Base-by-base conservation (phyloP, 2,888 invertebrate genomes). In the Eupithecia insigniata region DNA sequence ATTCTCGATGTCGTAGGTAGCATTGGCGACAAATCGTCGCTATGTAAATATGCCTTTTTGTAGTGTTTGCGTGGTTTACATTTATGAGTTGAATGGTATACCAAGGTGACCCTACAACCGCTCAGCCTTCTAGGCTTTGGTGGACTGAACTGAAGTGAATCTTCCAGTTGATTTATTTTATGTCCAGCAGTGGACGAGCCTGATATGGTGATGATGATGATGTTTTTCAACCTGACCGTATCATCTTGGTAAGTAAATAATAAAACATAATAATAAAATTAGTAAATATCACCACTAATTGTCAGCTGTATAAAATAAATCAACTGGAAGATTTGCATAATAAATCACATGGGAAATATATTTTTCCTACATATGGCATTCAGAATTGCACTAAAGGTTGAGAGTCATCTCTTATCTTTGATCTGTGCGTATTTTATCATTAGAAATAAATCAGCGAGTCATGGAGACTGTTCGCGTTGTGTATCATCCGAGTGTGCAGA, bases 1-100 rank as follows among this genome's bases (percentile, higher is more conserved):
- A 79, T 80, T 87, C 87, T 85, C 84, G 79, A 80, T 87, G 87
- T 85, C 84, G 79, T 81, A 83, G 82, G 80, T 80, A 68, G 66
- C 62, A 61, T 62, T 62, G 67, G 28, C 26, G 68, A 18, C 75
- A 67, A 64, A 36, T 64, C 10, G 22, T 64, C 64, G 16, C 36
- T 64, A 64, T 12, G 64, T 16, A 64, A 64, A 64, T 64, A 36
- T 62, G 34, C 51, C 58, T 60, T 60, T 60, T 30, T 28, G 60
- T 60, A 30, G 6, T 18, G 18, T 60, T 55, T 55, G 26, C 55
- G 12, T 26, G 12, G 60, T 60, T 60, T 18, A 60, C 30, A 30
- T 60, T 30, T 30, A 60, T 30, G 30, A 30, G 60, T 16, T 60
- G 18, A 60, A 60, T 60, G 60, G 30, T 30, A 30, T 60, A 60